Evolutionary conservation across 1,140 invertebrate genomes (phyloP).

Genomic region (Phymorhynchus buccinoides): DNA sequence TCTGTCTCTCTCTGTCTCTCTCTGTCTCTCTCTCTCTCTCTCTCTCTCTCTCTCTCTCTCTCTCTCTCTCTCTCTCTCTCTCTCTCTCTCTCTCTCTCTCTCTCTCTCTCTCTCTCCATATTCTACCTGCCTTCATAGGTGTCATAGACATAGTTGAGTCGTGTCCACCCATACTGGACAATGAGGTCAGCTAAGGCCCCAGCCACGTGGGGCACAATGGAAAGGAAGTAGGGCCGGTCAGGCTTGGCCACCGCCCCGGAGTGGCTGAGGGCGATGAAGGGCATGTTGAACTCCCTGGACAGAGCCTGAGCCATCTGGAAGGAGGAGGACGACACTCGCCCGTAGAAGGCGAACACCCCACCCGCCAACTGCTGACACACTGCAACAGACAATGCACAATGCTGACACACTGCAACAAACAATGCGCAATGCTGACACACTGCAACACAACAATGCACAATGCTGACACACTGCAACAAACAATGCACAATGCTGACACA

Average conservation of each 20-base stretch:
- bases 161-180: conserved; percentile 39
- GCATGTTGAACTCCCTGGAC: conserved; percentile 95
- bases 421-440: too few species aligned
- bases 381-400: too few species aligned
- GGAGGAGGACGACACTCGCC: conserved; percentile 89
- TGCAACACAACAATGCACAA: too few species aligned
- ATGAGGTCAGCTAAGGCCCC: conserved; percentile 48
- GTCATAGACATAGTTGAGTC: conserved; percentile 56
- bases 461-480: too few species aligned
- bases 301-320: conserved; percentile 95
- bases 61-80: too few species aligned
- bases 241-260: conserved; percentile 15
- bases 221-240: conserved; percentile 41
- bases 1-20: too few species aligned
- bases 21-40: too few species aligned
- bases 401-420: too few species aligned
- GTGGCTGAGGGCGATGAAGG: conserved; percentile 78
- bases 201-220: conserved; percentile 47
- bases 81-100: too few species aligned
- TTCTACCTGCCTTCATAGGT: conserved; percentile 51
- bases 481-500: too few species aligned
- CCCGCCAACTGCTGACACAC: conserved; percentile 93
- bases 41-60: too few species aligned
- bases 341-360: conserved; percentile 92
- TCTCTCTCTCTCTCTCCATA: too few species aligned